Percentiles rank a stretch among this genome's conserved stretches.
These are phyloP conservation scores for Lasioglossum vierecki DNA, from an alignment of 2,888 invertebrate genomes.

Conservation along the genomic window DNA sequence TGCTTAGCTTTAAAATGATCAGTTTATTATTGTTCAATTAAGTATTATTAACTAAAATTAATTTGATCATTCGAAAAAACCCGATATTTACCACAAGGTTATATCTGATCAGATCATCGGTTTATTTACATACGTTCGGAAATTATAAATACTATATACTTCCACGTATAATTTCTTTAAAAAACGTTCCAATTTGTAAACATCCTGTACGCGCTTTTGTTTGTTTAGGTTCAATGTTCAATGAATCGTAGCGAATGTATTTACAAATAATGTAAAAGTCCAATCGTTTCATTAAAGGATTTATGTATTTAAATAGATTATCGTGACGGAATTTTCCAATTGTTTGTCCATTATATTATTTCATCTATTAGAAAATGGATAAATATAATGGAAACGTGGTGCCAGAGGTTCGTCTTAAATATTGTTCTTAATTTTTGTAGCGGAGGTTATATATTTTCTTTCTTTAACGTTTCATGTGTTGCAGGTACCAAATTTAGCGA, in stretches of 20 bases:
- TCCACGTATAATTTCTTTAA: background rate
- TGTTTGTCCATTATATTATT: background rate
- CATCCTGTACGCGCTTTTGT: conserved; percentile 6
- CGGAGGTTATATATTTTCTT: conserved; percentile 45
- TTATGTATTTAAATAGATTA: background rate
- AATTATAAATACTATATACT: background rate
- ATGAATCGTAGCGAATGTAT: background rate
- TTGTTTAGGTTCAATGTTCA: background rate
- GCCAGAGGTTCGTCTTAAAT: conserved; percentile 52
- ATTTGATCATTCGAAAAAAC: conserved; percentile 14
- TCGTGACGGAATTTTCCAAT: background rate
- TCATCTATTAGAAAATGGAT: conserved; percentile 40
- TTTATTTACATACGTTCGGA: background rate
- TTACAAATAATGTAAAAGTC: background rate
- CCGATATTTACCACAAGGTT: conserved; percentile 16
- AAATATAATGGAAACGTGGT: conserved; percentile 44
- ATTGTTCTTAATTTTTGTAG: background rate
- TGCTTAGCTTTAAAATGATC: background rate
- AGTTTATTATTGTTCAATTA: conserved; percentile 20
- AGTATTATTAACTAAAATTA: conserved; percentile 2
- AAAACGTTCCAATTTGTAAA: conserved; percentile 2
- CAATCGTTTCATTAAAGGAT: background rate
- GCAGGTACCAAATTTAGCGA: conserved; percentile 88
- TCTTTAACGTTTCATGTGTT: conserved; percentile 13
- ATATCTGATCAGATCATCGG: background rate